phyloP scores from a whole-genome alignment of 2,797 vertebrate genomes.

The Cossypha polioptera region DNA sequence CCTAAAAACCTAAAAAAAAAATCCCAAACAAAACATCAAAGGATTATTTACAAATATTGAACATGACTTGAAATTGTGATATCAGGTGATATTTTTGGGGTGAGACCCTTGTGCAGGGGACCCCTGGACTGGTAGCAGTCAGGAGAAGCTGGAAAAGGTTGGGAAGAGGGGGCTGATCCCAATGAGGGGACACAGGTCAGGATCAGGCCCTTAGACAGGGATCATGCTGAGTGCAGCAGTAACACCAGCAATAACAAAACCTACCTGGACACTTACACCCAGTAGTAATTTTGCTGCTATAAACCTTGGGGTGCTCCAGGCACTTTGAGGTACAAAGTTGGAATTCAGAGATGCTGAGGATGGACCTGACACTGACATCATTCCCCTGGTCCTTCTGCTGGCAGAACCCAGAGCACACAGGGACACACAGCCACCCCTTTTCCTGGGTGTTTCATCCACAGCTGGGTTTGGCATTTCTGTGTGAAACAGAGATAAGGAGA shows the following conservation, averaged over 20 bases:
- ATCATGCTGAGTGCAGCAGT: rapidly evolving
- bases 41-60: not conserved
- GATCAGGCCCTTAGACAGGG: not conserved
- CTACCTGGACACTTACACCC: not conserved
- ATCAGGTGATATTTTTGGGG: not conserved
- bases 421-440: not conserved
- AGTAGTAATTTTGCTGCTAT: not conserved
- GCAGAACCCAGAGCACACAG: not conserved
- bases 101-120: rapidly evolving
- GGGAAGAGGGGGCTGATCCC: not conserved
- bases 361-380: not conserved
- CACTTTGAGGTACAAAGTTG: not conserved
- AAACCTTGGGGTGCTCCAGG: not conserved
- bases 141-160: not conserved
- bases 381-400: not conserved
- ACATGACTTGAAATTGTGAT: not conserved
- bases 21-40: not conserved
- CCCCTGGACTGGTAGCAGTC: not conserved
- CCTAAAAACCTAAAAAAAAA: not conserved
- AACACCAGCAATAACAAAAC: not conserved
- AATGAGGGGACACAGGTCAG: not conserved
- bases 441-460: not conserved
- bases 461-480: not conserved
- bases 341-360: not conserved
- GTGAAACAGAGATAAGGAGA: not conserved